Evolutionary conservation across 2,113 vertebrate genomes (phyloP).

Genomic region (Gymnobelideus leadbeateri): DNA sequence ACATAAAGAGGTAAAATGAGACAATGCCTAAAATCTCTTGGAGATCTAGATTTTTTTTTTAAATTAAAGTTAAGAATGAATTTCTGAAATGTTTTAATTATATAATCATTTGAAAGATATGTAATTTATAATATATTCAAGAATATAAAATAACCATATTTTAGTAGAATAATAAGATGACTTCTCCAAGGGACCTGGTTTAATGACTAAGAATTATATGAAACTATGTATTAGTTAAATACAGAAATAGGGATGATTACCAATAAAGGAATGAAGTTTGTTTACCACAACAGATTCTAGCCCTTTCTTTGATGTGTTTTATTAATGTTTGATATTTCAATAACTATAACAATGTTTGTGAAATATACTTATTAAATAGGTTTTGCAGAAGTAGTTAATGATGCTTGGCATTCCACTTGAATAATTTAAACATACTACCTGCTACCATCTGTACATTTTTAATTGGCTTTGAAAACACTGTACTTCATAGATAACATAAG

Average conservation of each 20-base stretch:
- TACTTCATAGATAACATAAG: slow-evolving; percentile 15
- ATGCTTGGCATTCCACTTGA: slow-evolving; percentile 13
- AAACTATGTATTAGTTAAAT: neutral
- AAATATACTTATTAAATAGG: neutral
- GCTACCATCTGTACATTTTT: neutral
- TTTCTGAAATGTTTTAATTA: neutral
- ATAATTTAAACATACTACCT: neutral
- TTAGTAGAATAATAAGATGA: neutral
- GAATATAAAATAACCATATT: neutral
- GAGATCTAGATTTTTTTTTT: neutral
- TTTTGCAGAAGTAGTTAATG: neutral
- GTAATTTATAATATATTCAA: neutral
- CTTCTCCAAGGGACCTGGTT: neutral
- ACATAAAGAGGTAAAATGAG: neutral
- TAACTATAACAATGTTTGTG: slow-evolving; percentile 14
- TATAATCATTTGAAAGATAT: neutral
- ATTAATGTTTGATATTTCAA: slow-evolving; percentile 13
- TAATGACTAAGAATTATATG: slow-evolving; percentile 20
- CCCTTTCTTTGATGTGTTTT: slow-evolving; percentile 22
- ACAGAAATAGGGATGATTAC: neutral
- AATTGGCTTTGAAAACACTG: slow-evolving; percentile 34
- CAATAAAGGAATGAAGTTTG: neutral
- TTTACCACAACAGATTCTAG: slow-evolving; percentile 37
- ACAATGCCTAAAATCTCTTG: neutral
- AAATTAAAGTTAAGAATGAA: neutral